Evolutionary conservation across 2,888 invertebrate species (phyloP), one percentile per base, ranked within the genome.

Genomic region (Hydrotaea cyrtoneurina): DNA sequence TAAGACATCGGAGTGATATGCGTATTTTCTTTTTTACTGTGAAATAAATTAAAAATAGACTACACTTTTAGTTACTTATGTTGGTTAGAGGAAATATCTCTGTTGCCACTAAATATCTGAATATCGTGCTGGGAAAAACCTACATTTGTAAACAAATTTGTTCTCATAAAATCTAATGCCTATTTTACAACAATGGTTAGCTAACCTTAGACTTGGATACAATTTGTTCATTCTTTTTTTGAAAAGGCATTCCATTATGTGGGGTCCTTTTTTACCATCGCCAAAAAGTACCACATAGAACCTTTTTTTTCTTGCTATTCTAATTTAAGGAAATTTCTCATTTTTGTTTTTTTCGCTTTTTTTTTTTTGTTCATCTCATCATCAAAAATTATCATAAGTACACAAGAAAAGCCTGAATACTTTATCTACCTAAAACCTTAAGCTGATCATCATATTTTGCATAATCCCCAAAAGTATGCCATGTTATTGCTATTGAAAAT

Each of bases 401-500:
- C 23, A 13, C 0, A 69, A 7, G 17, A 46, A 69, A 43, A 43
- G 39, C 69, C 19, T 23, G 59, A 23, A 59, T 59, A 46, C 69
- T 69, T 69, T 69, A 46, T 69, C 69, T 69, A 69, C 21, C 23
- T 23, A 69, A 69, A 69, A 21, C 69, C 59, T 50, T 78, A 80
- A 85, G 76, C 62, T 59, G 73, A 66, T 66, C 66, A 85, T 76
- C 53, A 79, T 74, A 74, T 82, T 85, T 82, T 82, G 43, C 82
- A 85, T 85, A 82, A 84, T 84, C 76, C 46, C 46, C 55, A 53
- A 74, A 85, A 77, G 62, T 82, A 85, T 85, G 85, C 85, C 79
- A 77, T 55, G 62, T 50, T 78, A 75, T 77, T 76, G 4, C 21
- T 86, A 84, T 86, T 50, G 71, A 78, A 53, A 55, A 66, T 57